Evolutionary conservation across 1,140 invertebrate genomes (phyloP).

Genomic region (Chelonus insularis): DNA sequence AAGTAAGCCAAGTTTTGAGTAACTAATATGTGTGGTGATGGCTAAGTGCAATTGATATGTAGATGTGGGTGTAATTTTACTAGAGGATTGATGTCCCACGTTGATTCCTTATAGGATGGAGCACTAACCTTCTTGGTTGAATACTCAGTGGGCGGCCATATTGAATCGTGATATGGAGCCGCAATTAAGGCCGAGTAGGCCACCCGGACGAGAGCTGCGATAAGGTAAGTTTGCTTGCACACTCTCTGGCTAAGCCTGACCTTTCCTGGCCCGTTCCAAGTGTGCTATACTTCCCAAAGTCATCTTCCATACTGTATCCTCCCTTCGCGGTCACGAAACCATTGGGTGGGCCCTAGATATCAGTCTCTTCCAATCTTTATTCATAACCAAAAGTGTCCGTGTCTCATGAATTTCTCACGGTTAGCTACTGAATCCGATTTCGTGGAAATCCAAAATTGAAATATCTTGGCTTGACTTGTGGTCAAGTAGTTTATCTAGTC

Average conservation of each 20-base stretch:
- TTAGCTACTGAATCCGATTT: background rate
- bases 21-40: no score
- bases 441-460: slow-evolving; percentile 17
- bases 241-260: slow-evolving; percentile 46
- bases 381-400: background rate
- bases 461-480: slow-evolving; percentile 8
- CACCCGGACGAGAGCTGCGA: slow-evolving; percentile 56
- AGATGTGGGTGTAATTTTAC: slow-evolving; percentile 19
- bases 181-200: slow-evolving; percentile 60
- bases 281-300: slow-evolving; percentile 39
- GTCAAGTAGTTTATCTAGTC: background rate
- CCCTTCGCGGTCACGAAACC: background rate
- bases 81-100: slow-evolving; percentile 24
- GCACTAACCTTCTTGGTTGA: slow-evolving; percentile 11
- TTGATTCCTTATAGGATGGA: slow-evolving; percentile 16
- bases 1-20: background rate
- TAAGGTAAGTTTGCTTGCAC: slow-evolving; percentile 49
- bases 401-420: slow-evolving; percentile 11
- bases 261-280: slow-evolving; percentile 36
- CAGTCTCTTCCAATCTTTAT: background rate
- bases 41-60: background rate
- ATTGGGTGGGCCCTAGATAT: slow-evolving; percentile 10
- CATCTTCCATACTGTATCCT: background rate
- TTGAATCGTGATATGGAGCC: slow-evolving; percentile 59
- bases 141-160: slow-evolving; percentile 57